A percentile compares a stretch with the other conserved stretches of the same genome.
phyloP scores from a whole-genome alignment of 2,113 vertebrate species.

The Gracilinanus agilis region DNA sequence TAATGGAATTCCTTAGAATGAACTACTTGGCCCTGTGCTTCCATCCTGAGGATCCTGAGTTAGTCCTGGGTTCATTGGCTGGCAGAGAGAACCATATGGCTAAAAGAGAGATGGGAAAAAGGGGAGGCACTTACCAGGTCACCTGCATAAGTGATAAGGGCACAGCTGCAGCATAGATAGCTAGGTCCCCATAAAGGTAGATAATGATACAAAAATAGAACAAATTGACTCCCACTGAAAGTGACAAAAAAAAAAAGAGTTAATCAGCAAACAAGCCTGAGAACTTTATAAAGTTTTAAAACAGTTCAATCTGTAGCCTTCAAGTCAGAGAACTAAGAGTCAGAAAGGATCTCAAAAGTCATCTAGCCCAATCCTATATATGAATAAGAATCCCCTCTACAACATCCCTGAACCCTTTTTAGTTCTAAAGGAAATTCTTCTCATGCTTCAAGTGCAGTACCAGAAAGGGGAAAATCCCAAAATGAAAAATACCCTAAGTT shows the following conservation, averaged over 20 bases:
- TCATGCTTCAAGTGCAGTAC: background rate
- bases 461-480: background rate
- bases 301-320: background rate
- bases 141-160: slow-evolving; percentile 97
- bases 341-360: background rate
- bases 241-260: slow-evolving; percentile 47
- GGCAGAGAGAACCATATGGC: background rate
- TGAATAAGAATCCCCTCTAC: background rate
- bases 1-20: background rate
- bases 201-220: slow-evolving; percentile 99
- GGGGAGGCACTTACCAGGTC: slow-evolving; percentile 91
- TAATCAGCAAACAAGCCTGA: slow-evolving; percentile 9
- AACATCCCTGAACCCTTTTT: background rate
- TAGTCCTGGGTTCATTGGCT: fast-evolving
- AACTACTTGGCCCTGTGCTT: fast-evolving
- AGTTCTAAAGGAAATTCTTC: background rate
- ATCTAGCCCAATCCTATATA: background rate
- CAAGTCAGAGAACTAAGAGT: background rate
- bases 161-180: slow-evolving; percentile 98
- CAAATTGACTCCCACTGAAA: slow-evolving; percentile 96
- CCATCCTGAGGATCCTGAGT: too few species aligned
- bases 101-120: fast-evolving
- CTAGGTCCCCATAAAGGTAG: slow-evolving; percentile 98
- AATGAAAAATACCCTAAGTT: background rate
- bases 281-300: background rate